Percentiles rank a stretch among this genome's conserved stretches.
Evolutionary conservation across 2,888 invertebrate genomes (phyloP).

Genomic region (Tipula unca): DNA sequence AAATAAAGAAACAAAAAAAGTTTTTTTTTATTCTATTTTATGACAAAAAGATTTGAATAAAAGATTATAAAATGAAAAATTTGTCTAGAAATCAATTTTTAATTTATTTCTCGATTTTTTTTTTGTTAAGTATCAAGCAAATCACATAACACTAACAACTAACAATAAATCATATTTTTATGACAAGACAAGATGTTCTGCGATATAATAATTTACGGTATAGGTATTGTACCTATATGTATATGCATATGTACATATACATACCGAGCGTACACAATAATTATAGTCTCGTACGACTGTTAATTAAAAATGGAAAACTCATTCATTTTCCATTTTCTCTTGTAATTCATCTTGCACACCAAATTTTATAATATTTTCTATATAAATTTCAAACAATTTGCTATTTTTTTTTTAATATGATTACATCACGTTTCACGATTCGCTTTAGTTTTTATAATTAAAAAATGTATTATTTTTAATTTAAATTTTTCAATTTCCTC

Average conservation of each 20-base stretch:
- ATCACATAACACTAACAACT: neutral
- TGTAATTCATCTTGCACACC: neutral
- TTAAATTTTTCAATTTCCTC: neutral
- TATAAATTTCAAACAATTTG: neutral
- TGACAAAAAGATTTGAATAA: neutral
- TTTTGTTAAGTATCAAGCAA: neutral
- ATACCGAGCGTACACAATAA: neutral
- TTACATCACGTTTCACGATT: neutral
- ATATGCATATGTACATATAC: too few relatives aligned
- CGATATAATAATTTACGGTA: neutral
- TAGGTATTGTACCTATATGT: too few relatives aligned
- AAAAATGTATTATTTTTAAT: neutral
- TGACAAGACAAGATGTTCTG: neutral
- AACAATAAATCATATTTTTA: neutral
- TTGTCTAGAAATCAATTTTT: slow-evolving; percentile 8
- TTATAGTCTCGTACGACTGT: neutral
- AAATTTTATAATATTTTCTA: neutral
- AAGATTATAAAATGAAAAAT: neutral
- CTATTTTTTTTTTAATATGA: neutral
- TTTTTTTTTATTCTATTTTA: neutral
- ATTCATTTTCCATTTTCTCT: neutral
- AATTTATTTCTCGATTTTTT: neutral
- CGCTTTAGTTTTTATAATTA: neutral
- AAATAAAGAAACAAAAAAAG: neutral
- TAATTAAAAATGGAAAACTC: neutral